Conservation (phyloP, 1,140 invertebrate species). For the Bombus soroeensis region DNA sequence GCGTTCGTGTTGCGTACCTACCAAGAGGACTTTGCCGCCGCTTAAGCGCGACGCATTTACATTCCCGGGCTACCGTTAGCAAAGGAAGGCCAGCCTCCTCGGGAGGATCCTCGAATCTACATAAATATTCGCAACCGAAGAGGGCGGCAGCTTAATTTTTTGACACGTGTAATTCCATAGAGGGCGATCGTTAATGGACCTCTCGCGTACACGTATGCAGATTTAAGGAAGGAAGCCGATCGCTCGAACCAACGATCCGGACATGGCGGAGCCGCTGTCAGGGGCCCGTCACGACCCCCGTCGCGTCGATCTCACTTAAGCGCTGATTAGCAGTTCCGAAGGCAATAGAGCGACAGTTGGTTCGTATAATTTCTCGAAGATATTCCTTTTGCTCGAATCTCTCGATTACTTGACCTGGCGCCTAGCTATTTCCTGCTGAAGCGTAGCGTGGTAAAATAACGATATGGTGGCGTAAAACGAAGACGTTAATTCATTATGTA, state of each 20-base stretch:
- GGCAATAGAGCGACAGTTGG: slow-evolving; percentile 36
- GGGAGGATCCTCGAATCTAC: slow-evolving; percentile 66
- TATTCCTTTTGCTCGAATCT: background rate
- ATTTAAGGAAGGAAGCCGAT: slow-evolving; percentile 67
- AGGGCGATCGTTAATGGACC: slow-evolving; percentile 68
- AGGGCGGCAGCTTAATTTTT: slow-evolving; percentile 67
- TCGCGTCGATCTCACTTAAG: slow-evolving; percentile 62
- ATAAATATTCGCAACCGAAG: slow-evolving; percentile 65
- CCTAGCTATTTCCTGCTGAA: background rate
- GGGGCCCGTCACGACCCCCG: slow-evolving; percentile 41
- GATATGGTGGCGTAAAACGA: background rate
- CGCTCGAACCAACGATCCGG: slow-evolving; percentile 48
- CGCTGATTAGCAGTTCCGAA: slow-evolving; percentile 47
- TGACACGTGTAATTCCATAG: slow-evolving; percentile 71
- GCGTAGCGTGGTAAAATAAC: background rate
- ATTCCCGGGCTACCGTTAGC: slow-evolving; percentile 74
- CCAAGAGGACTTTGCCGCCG: slow-evolving; percentile 43
- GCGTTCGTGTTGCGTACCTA: slow-evolving; percentile 17
- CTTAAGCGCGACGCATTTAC: slow-evolving; percentile 72
- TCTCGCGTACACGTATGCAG: slow-evolving; percentile 66
- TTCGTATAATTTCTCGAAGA: background rate
- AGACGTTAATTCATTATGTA: background rate
- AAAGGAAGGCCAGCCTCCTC: slow-evolving; percentile 9
- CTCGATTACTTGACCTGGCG: background rate
- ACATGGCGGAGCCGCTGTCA: background rate